These are phyloP conservation scores for Bilobella aurantiaca DNA, from an alignment of 1,140 invertebrate species.

Conservation along the genomic window DNA sequence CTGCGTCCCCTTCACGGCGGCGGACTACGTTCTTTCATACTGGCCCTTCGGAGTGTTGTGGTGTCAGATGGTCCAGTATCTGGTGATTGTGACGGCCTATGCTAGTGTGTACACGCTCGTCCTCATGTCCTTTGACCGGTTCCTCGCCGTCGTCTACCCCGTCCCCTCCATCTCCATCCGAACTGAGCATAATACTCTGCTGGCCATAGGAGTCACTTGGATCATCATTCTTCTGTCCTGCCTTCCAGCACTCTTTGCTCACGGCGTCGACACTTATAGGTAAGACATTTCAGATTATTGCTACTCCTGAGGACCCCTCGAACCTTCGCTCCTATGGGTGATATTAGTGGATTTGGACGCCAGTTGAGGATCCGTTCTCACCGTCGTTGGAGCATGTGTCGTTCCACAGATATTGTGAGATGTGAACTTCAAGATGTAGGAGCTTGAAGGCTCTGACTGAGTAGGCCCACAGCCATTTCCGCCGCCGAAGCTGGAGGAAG, in stretches of 20 bases:
- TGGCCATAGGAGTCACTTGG: constrained; percentile 71
- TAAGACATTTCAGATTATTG: constrained; percentile 39
- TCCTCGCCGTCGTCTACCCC: constrained; percentile 87
- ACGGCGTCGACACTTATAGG: constrained; percentile 60
- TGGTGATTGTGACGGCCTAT: constrained; percentile 80
- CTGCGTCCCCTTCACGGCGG: constrained; percentile 87
- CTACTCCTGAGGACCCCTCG: background rate
- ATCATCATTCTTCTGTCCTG: constrained; percentile 62
- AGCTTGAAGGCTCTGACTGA: no score
- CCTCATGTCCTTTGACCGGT: constrained; percentile 88
- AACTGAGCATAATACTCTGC: constrained; percentile 70
- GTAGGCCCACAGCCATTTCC: no score
- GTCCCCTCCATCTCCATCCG: constrained; percentile 69
- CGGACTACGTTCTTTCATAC: constrained; percentile 69
- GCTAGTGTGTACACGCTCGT: constrained; percentile 89
- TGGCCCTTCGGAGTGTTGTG: constrained; percentile 83
- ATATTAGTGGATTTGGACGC: no score
- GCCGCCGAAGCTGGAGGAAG: no score
- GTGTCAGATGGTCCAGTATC: constrained; percentile 78
- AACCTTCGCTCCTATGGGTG: no score
- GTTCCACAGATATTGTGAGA: no score
- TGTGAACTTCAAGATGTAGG: no score
- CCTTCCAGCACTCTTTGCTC: constrained; percentile 64
- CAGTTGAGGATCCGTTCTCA: no score
- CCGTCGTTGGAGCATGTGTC: no score